Percentiles rank a stretch among this genome's conserved stretches.
These are phyloP conservation scores for Anoplolepis gracilipes DNA, from an alignment of 1,140 invertebrate genomes.

Conservation along the genomic window DNA sequence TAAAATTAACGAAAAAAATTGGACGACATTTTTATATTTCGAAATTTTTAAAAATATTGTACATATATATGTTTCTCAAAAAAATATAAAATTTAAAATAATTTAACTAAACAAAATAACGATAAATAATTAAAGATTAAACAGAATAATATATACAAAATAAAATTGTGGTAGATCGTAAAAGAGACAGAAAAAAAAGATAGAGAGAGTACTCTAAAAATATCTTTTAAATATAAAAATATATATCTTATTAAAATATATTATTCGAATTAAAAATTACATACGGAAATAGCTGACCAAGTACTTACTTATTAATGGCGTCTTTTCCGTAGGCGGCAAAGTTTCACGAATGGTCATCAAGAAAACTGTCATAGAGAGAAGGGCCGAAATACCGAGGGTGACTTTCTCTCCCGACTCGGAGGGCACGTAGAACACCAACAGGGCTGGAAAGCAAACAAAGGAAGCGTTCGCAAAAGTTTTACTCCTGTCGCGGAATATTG, in stretches of 20 bases:
- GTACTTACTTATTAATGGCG: slow-evolving; percentile 94
- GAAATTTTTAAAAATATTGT: background rate
- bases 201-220: background rate
- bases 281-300: background rate
- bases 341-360: slow-evolving; percentile 97
- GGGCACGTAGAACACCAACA: slow-evolving; percentile 96
- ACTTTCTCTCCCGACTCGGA: slow-evolving; percentile 97
- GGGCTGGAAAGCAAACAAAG: slow-evolving; percentile 87
- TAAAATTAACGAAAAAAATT: background rate
- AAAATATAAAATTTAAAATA: background rate
- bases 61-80: no score
- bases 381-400: slow-evolving; percentile 94
- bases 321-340: slow-evolving; percentile 96
- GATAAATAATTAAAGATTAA: no score
- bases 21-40: background rate
- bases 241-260: background rate
- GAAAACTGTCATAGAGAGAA: slow-evolving; percentile 97
- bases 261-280: background rate
- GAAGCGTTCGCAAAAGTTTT: background rate
- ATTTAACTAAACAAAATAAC: background rate
- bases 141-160: background rate
- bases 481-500: slow-evolving; percentile 59
- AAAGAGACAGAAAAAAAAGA: background rate
- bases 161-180: background rate
- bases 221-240: background rate